Evolutionary conservation across 2,113 vertebrate genomes (phyloP).

Genomic region (Misgurnus mizolepis): DNA sequence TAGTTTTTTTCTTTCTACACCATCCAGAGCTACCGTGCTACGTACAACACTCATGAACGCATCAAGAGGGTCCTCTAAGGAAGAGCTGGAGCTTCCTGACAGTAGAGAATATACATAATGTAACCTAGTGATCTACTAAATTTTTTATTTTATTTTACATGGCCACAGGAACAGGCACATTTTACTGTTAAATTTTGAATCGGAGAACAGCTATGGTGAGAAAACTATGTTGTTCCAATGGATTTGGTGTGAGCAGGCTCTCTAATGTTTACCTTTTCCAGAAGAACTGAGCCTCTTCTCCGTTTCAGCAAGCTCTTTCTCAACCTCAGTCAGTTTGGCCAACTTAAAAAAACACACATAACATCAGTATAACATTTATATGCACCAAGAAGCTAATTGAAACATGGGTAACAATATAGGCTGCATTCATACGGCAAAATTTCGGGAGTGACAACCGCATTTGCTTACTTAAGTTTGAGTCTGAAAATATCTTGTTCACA

Average conservation of each 20-base stretch:
- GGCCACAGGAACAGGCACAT: too few species aligned
- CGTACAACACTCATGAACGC: conserved; percentile 93
- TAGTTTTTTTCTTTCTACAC: conserved; percentile 88
- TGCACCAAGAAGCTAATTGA: background rate
- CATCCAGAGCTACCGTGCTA: conserved; percentile 80
- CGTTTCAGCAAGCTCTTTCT: conserved; percentile 85
- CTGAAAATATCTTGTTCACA: too few species aligned
- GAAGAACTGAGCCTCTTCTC: conserved; percentile 82
- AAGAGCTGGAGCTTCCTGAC: conserved; percentile 75
- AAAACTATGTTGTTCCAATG: background rate
- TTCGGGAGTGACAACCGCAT: too few species aligned
- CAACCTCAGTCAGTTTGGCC: conserved; percentile 83
- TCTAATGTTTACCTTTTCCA: conserved; percentile 77
- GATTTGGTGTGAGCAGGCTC: background rate
- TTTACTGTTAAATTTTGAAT: too few species aligned
- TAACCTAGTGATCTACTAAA: background rate
- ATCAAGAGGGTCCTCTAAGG: conserved; percentile 88
- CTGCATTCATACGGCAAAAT: too few species aligned
- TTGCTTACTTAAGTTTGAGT: too few species aligned
- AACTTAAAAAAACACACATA: conserved; percentile 68
- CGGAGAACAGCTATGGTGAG: background rate
- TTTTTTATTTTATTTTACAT: background rate
- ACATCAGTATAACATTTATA: background rate
- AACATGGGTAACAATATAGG: background rate
- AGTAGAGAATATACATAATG: background rate